Percentiles rank a stretch among this genome's conserved stretches.
Evolutionary conservation across 1,140 invertebrate genomes (phyloP).

Genomic region (Neelides sp.): DNA sequence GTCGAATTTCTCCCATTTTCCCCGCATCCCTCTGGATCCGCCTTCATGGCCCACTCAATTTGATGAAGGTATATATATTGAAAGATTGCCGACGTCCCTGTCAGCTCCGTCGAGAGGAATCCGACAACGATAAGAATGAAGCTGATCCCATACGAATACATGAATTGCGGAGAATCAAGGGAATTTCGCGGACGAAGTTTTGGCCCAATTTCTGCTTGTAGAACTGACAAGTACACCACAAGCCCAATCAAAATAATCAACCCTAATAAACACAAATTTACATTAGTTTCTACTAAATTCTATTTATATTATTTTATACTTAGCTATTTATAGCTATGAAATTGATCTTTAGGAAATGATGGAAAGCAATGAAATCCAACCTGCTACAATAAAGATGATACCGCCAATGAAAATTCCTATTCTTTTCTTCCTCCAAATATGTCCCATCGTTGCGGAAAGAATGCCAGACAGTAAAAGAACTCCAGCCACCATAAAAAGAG

Average conservation of each 20-base stretch:
- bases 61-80: conserved; percentile 66
- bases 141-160: conserved; percentile 67
- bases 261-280: conserved; percentile 45
- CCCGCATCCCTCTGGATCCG: too few relatives aligned
- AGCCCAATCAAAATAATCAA: conserved; percentile 73
- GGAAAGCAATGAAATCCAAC: conserved; percentile 34
- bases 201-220: conserved; percentile 75
- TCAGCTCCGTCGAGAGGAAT: conserved; percentile 66
- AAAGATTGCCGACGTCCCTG: conserved; percentile 72
- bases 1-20: too few relatives aligned
- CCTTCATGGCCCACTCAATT: conserved; percentile 37
- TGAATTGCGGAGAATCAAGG: conserved; percentile 63
- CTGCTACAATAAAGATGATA: conserved; percentile 56
- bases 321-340: neutral
- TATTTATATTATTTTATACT: neutral
- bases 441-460: conserved; percentile 48
- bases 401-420: conserved; percentile 52
- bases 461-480: conserved; percentile 48
- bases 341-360: conserved; percentile 14
- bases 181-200: conserved; percentile 65
- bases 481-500: conserved; percentile 50
- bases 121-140: conserved; percentile 73
- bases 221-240: conserved; percentile 82
- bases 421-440: conserved; percentile 43
- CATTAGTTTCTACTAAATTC: neutral